Evolutionary conservation across 2,797 vertebrate species (phyloP), one percentile per base, ranked within the genome.

Genomic region (Centroberyx gerrardi): DNA sequence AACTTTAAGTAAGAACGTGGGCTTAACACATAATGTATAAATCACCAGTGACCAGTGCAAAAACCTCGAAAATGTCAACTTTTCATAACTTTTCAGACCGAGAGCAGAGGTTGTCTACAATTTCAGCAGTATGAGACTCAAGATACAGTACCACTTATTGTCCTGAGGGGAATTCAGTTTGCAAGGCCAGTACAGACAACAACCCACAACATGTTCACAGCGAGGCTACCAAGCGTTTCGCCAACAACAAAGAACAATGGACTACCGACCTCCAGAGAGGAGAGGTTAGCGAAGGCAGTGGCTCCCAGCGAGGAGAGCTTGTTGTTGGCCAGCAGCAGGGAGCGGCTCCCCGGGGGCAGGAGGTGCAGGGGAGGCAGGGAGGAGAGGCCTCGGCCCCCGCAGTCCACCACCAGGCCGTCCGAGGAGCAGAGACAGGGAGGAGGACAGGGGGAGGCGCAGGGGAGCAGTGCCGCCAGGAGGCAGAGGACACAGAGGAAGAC

Each of bases 241-340:
- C 38, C 27, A 66, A 69, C 15, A 53, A 29, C 8, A 17, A 15
- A 10, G 15, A 66, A 66, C 33, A 66, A 55, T 15, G 4, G 5
- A 38, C 71, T 33, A 18, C 90, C 65, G 69, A 96, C 96, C 94
- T 98, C 97, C 28, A 99, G 91, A 42, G 95, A 95, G 67, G 96
- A 97, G 78, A 98, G 93, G 90, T 99, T 99, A 88, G 96, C 87
- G n/a, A 99, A 98, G 62, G 96, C 93, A 31, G 94, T 90, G 72
- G 93, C 93, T 0, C 96, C 96, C 83, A 99, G 94, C 12, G 84
- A 91, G 62, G 96, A 95, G 12, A 99, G 94, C 85, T 96, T 97
- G 93, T 99, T 99, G 96, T 99, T 99, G 92, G 96, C 93, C 75
- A 99, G 96, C 88, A 97, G 93, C 83, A 99, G 96, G 83, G 95